Evolutionary conservation across 2,113 vertebrate genomes (phyloP).

Genomic region (Melierax canorus): DNA sequence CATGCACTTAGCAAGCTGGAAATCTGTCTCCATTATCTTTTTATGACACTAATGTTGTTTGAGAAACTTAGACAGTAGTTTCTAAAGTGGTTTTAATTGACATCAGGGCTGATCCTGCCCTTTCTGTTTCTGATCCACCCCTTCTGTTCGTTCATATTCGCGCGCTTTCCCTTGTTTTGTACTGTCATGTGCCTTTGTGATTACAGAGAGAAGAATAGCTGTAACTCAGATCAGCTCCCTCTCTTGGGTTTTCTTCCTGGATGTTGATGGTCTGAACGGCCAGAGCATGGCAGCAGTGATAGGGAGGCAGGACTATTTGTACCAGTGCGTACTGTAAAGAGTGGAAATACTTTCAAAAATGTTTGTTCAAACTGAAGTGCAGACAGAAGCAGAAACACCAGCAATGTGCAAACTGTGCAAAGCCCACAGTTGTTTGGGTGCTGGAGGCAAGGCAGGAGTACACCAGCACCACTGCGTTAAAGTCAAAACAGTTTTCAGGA

Average conservation of each 20-base stretch:
- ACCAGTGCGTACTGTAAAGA: not conserved
- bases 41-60: not conserved
- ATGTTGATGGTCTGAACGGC: not conserved
- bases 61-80: not conserved
- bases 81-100: not conserved
- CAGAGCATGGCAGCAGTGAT: not conserved
- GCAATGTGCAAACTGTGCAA: not conserved
- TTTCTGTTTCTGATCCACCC: not conserved
- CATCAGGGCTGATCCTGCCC: not conserved
- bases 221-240: not conserved
- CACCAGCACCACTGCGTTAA: not conserved
- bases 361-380: not conserved
- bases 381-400: not conserved
- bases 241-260: not conserved
- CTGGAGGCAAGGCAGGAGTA: not conserved
- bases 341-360: not conserved
- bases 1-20: not conserved
- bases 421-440: not conserved
- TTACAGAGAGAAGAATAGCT: not conserved
- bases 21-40: not conserved
- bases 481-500: not conserved
- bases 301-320: not conserved
- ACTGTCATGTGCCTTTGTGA: not conserved
- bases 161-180: not conserved
- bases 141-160: not conserved